Conservation (phyloP, 2,888 invertebrate species). For the Aphidius colemani region DNA sequence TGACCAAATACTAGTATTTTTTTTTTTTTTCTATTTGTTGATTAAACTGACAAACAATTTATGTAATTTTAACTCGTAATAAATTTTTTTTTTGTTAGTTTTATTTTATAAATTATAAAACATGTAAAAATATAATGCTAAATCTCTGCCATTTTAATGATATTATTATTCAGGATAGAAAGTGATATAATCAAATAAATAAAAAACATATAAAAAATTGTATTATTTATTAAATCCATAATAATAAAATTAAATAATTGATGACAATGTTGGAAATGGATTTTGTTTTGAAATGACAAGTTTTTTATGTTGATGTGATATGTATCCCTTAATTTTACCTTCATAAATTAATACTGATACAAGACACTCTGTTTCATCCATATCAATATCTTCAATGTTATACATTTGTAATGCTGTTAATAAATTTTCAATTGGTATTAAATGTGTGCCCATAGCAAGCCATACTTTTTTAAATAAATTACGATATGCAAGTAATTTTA, state of each 20-base stretch:
- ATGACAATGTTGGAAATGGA: slow-evolving; percentile 85
- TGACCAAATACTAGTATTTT: slow-evolving; percentile 20
- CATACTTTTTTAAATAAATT: slow-evolving; percentile 95
- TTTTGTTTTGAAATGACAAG: slow-evolving; percentile 97
- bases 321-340: slow-evolving; percentile 97
- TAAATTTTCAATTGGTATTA: slow-evolving; percentile 85
- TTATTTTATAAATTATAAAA: slow-evolving; percentile 13
- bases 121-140: slow-evolving; percentile 8
- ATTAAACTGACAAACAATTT: slow-evolving; percentile 1
- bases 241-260: slow-evolving; percentile 60
- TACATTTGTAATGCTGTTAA: slow-evolving; percentile 81
- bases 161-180: slow-evolving; percentile 21
- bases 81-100: background rate
- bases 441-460: slow-evolving; percentile 77
- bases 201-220: slow-evolving; percentile 12
- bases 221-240: background rate
- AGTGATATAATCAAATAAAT: slow-evolving; percentile 27
- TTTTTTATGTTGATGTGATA: slow-evolving; percentile 95
- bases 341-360: slow-evolving; percentile 95
- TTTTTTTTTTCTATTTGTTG: background rate
- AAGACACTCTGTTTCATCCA: slow-evolving; percentile 95
- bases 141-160: slow-evolving; percentile 13
- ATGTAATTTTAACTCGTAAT: background rate
- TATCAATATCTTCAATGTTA: slow-evolving; percentile 83
- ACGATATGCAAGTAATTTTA: slow-evolving; percentile 92